Percentiles rank a stretch among this genome's conserved stretches.
Conservation (phyloP, 2,888 invertebrate species). For the Slavum lentiscoides region DNA sequence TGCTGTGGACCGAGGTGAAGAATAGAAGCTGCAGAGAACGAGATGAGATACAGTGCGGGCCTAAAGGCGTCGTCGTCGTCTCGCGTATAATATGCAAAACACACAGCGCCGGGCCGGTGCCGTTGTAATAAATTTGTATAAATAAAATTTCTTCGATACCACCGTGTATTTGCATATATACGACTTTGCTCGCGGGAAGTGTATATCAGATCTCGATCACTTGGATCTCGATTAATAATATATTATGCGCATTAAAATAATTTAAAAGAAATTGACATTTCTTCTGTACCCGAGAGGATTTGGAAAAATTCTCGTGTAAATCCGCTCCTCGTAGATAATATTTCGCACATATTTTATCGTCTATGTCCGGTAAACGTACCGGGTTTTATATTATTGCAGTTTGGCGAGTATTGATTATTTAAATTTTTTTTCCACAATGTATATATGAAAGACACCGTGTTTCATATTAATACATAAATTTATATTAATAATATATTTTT, state of each 20-base stretch:
- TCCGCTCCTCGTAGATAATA: too few species aligned
- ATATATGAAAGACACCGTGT: too few species aligned
- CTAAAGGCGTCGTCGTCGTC: slow-evolving; percentile 11
- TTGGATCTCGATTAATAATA: neutral
- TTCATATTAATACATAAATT: too few species aligned
- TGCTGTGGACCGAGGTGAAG: too few species aligned
- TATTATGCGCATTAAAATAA: neutral
- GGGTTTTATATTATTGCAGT: too few species aligned
- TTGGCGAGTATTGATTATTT: too few species aligned
- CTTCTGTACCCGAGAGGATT: neutral
- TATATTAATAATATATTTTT: too few species aligned
- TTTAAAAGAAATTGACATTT: neutral
- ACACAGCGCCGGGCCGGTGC: neutral
- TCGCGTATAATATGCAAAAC: slow-evolving; percentile 39
- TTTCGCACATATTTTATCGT: too few species aligned
- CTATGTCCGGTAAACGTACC: too few species aligned
- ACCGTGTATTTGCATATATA: neutral
- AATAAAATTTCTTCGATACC: slow-evolving; percentile 1
- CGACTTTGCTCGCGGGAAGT: neutral
- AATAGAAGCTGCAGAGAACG: too few species aligned
- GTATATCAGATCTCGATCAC: slow-evolving; percentile 34
- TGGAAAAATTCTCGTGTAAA: neutral
- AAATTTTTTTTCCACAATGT: too few species aligned
- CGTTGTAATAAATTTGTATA: slow-evolving; percentile 36
- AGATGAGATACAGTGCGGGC: neutral